Evolutionary conservation across 1,140 invertebrate genomes (phyloP).

Genomic region (Arion vulgaris): DNA sequence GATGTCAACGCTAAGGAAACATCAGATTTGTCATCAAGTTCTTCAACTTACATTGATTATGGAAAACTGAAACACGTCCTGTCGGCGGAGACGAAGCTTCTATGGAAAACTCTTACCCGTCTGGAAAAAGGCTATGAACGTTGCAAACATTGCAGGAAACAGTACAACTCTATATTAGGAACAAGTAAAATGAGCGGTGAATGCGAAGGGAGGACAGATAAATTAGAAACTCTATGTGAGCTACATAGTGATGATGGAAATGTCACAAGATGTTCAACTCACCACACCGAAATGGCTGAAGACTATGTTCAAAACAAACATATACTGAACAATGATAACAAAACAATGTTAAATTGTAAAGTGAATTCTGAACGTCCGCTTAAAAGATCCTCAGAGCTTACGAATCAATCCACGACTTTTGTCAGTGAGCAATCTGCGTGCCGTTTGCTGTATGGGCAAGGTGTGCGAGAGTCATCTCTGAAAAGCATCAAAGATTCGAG

Average conservation of each 20-base stretch:
- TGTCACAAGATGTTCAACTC: neutral
- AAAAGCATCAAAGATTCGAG: neutral
- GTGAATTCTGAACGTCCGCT: neutral
- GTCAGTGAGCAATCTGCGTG: neutral
- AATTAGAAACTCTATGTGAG: neutral
- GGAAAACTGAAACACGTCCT: constrained; percentile 15
- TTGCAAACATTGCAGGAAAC: neutral
- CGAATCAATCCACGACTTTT: neutral
- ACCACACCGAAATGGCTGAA: neutral
- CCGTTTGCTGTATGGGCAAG: neutral
- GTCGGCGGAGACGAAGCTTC: constrained; percentile 8
- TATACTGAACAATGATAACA: neutral
- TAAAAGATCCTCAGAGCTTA: neutral
- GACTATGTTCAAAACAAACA: neutral
- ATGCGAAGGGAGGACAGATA: neutral
- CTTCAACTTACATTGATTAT: constrained; percentile 23
- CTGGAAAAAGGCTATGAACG: constrained; percentile 15
- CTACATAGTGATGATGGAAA: neutral
- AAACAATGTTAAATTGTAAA: neutral
- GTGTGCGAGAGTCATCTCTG: neutral
- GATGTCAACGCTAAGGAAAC: neutral
- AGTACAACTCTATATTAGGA: constrained; percentile 4
- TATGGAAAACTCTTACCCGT: constrained; percentile 21
- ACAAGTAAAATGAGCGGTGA: neutral
- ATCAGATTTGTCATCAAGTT: neutral